Evolutionary conservation across 2,113 vertebrate species (phyloP).

Genomic region (Lepus europaeus): DNA sequence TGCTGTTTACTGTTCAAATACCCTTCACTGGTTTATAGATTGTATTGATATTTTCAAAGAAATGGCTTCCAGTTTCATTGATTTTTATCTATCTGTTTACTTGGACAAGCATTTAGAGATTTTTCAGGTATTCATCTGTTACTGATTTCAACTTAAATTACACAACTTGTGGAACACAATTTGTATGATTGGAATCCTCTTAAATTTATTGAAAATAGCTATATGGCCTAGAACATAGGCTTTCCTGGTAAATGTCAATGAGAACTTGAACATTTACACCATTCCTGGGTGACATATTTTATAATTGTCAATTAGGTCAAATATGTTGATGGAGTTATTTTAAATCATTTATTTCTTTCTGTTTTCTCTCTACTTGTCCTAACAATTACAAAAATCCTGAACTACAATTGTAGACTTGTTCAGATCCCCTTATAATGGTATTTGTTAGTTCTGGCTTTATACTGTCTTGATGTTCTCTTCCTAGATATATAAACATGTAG

Average conservation of each 20-base stretch:
- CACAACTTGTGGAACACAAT: not conserved
- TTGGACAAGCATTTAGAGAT: not conserved
- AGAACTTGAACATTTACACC: not conserved
- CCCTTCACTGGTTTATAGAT: not conserved
- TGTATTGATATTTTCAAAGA: slow-evolving; percentile 32
- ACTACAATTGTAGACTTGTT: slow-evolving; percentile 15
- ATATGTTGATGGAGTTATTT: not conserved
- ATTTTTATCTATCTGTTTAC: not conserved
- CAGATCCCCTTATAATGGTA: slow-evolving; percentile 28
- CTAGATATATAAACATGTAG: not conserved
- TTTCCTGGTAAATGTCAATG: not conserved
- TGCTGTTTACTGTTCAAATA: not conserved
- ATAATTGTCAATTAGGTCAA: slow-evolving; percentile 7
- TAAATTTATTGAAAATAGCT: slow-evolving; percentile 11
- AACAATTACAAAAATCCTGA: not conserved
- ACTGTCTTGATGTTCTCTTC: not conserved
- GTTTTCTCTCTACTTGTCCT: not conserved
- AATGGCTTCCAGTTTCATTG: not conserved
- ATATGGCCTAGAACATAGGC: not conserved
- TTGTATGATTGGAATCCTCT: slow-evolving; percentile 1
- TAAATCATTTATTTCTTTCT: not conserved
- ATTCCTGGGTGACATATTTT: not conserved
- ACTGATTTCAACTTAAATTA: slow-evolving; percentile 29
- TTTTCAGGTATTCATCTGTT: not conserved
- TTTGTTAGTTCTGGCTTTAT: not conserved